Base-by-base conservation (phyloP, 2,113 vertebrate species). In the Cercocebus atys region DNA sequence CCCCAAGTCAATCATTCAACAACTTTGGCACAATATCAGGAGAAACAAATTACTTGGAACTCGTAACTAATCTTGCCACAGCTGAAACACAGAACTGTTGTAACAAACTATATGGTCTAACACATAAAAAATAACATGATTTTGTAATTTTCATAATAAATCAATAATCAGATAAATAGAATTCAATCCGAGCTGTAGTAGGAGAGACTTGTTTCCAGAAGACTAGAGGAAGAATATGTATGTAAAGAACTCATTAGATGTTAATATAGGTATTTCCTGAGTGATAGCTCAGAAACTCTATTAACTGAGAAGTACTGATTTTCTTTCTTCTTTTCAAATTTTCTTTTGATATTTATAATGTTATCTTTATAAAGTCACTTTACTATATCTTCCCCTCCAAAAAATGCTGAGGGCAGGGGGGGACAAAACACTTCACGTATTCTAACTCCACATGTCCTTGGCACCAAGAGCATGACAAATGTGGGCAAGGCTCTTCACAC, bases 21-120 rank as follows among this genome's bases (percentile, higher is more conserved):
- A 95, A 68, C 52, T 55, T 6, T 68, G 35, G 66, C 45, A 61
- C 40, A 75, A 0, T 52, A 76, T 52, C 80, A 64, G 64, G 55
- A 73, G 70, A 95, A 93, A 91, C 35, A 66, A 93, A 75, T 86
- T 88, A 88, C 35, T 84, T 68, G 23, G 3, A 84, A 75, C 27
- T 64, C 5, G 70, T 38, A 75, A 61, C 14, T 59, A 8, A 76
- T 78, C 23, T 50, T 75, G 45, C 47, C 89, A 89, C 47, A 75
- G 73, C 40, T 88, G 47, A 81, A 81, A 94, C 57, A 59, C 35
- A 90, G 59, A 91, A 38, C 66, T 30, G 16, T 32, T 20, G 27
- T 81, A 72, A 82, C 68, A 30, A 59, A 87, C n/a, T 18, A 83
- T 8, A 45, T 18, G 55, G 59, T 47, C 50, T 84, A 61, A 25